Percentiles rank a stretch among this genome's conserved stretches.
Conservation (phyloP, 2,113 vertebrate genomes). For the Terrapene triunguis region DNA sequence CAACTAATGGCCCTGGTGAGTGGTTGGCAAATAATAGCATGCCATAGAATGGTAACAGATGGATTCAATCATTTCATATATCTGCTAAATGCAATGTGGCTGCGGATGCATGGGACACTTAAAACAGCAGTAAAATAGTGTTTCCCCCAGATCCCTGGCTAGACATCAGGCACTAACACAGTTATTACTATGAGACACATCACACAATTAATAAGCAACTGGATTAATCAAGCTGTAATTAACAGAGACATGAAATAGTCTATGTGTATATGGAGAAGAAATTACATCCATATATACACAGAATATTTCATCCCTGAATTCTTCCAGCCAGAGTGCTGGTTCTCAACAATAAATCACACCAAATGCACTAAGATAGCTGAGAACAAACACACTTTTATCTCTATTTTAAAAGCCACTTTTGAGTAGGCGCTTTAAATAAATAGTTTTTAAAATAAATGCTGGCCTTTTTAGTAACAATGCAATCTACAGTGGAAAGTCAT, state of each 20-base stretch:
- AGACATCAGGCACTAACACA: background rate
- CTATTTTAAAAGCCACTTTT: background rate
- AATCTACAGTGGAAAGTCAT: background rate
- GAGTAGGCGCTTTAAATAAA: background rate
- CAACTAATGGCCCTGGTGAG: background rate
- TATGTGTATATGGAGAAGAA: background rate
- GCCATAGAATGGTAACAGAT: conserved; percentile 31
- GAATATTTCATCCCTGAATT: background rate
- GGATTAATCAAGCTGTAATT: conserved; percentile 39
- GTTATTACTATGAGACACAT: background rate
- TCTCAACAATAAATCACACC: background rate
- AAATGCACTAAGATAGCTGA: background rate
- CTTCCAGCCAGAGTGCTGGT: background rate
- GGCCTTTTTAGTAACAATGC: background rate
- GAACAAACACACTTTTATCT: background rate
- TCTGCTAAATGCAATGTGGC: background rate
- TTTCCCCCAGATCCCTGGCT: background rate
- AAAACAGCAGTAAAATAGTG: background rate
- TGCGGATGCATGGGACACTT: conserved; percentile 21
- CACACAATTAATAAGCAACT: background rate
- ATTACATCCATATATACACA: background rate
- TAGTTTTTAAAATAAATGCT: background rate
- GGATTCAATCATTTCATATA: conserved; percentile 25
- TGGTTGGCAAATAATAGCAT: conserved; percentile 43
- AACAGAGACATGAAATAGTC: background rate